Base-by-base conservation (phyloP, 2,888 invertebrate genomes). In the Salpingus planirostris region DNA sequence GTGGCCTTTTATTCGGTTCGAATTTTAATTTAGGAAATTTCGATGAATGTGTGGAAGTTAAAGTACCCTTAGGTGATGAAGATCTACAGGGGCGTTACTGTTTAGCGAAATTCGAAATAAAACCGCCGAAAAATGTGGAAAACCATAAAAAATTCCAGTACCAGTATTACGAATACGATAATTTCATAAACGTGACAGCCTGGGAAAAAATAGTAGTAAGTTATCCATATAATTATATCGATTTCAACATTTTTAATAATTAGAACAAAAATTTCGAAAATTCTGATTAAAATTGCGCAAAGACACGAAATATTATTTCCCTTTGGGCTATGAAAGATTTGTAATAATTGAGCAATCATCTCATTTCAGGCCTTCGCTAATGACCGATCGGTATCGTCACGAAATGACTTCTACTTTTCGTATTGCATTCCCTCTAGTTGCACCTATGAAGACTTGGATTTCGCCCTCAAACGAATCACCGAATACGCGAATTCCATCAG, bases 1-100 rank as follows among this genome's bases (percentile, higher is more conserved):
- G 70, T 49, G 81, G 81, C 10, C 59, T 80, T 3, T 69, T 80
- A 11, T 74, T 70, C 38, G 80, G 80, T 2, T 73, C 76, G 2
- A 68, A 73, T 0, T 78, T 74, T 60, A 78, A 81, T 37, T 67
- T 80, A 38, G 81, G 81, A 1, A 79, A 81, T 60, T 81, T 75
- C 49, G 81, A 81, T 55, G 78, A 81, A 59, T 81, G 81, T 47
- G 60, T 80, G 8, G 48, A 57, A 36, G 55, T 63, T 13, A 40
- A 40, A 15, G 47, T 52, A 11, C 45, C 47, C 2, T 13, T 47
- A 1, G 32, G 38, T 2, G 29, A 42, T 2, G 37, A 44, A 7
- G n/a, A n/a, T n/a, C n/a, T n/a, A n/a, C n/a, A n/a, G n/a, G n/a
- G n/a, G n/a, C n/a, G n/a, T n/a, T 80, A 80, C 51, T 81, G 80